Evolutionary conservation across 2,888 invertebrate species (phyloP).

Genomic region (Exocentrus adspersus): DNA sequence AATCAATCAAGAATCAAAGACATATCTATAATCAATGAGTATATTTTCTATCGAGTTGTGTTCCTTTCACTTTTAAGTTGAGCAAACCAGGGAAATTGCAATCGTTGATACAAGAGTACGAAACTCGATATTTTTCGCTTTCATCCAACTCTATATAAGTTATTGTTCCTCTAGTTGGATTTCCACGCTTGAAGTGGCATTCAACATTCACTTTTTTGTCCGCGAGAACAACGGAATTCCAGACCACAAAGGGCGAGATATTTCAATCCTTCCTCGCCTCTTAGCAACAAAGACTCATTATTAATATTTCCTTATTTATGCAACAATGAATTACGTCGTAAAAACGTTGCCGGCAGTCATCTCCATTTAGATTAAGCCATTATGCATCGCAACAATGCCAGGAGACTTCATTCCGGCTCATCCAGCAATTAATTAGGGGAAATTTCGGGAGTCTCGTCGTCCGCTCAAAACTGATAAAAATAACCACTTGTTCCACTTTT

Average conservation of each 20-base stretch:
- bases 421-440: constrained; percentile 7
- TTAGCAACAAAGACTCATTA: not conserved
- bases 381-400: not conserved
- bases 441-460: not conserved
- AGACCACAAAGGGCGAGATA: too few relatives aligned
- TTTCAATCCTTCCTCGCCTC: too few relatives aligned
- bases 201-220: not conserved
- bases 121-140: too few relatives aligned
- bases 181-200: too few relatives aligned
- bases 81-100: too few relatives aligned
- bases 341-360: not conserved
- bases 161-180: too few relatives aligned
- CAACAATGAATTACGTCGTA: not conserved
- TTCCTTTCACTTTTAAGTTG: too few relatives aligned
- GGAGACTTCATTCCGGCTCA: not conserved
- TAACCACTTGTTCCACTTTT: constrained; percentile 12
- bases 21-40: too few relatives aligned
- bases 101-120: too few relatives aligned
- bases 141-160: too few relatives aligned
- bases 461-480: not conserved
- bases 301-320: not conserved
- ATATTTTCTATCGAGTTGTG: too few relatives aligned
- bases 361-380: not conserved
- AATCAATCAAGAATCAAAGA: too few relatives aligned
- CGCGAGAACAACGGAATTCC: not conserved